These are phyloP conservation scores for Aplysina aerophoba DNA, from an alignment of 37 sponge, comb jelly and placozoan species.

Conservation along the genomic window DNA sequence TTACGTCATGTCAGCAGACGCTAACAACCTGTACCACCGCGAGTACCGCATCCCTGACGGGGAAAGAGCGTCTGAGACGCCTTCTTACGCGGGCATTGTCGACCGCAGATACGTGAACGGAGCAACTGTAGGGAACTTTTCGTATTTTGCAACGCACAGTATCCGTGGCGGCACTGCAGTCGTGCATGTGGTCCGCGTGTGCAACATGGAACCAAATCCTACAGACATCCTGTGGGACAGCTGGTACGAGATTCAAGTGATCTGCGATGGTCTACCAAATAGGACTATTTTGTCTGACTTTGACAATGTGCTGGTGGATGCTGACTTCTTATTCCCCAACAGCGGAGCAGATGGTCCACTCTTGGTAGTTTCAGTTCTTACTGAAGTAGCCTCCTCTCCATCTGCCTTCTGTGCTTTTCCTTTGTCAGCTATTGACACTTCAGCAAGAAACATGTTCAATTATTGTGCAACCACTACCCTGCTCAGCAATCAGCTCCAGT, in stretches of 20 bases:
- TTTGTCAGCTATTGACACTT: neutral
- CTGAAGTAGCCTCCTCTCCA: neutral
- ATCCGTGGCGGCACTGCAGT: neutral
- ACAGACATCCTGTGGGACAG: neutral
- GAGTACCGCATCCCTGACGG: slow-evolving; percentile 10
- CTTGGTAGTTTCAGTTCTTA: neutral
- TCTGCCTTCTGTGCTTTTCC: neutral
- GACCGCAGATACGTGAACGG: neutral
- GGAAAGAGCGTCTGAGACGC: neutral
- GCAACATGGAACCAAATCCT: neutral
- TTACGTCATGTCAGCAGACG: neutral
- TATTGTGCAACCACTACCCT: too few relatives aligned
- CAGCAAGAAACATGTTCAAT: neutral
- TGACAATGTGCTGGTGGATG: neutral
- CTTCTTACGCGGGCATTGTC: neutral
- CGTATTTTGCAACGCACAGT: too few relatives aligned
- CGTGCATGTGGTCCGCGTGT: neutral
- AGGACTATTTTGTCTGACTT: neutral
- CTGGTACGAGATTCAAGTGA: slow-evolving; percentile 17
- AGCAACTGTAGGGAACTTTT: neutral
- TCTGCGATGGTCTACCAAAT: neutral
- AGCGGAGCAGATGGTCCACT: neutral
- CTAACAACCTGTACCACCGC: neutral
- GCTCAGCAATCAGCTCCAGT: too few relatives aligned
- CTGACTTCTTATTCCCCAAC: neutral